A percentile compares a stretch with the other conserved stretches of the same genome.
These are phyloP conservation scores for Falco biarmicus DNA, from an alignment of 2,797 vertebrate genomes.

Conservation along the genomic window DNA sequence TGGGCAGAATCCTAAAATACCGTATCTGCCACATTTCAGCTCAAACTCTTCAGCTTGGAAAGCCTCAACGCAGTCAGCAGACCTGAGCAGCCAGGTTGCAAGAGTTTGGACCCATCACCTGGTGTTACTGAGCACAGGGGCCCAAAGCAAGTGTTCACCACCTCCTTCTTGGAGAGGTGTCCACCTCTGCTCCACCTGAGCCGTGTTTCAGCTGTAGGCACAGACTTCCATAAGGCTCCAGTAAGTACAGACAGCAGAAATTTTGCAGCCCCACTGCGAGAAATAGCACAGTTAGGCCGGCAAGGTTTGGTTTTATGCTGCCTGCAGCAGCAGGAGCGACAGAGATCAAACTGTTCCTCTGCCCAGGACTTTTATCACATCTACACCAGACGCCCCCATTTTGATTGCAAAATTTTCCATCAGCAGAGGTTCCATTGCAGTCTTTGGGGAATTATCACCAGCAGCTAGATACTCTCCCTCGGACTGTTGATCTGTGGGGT, in stretches of 20 bases:
- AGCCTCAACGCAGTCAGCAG: background rate
- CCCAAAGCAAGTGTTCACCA: background rate
- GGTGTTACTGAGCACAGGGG: background rate
- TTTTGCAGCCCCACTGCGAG: background rate
- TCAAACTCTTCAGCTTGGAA: background rate
- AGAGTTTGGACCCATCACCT: background rate
- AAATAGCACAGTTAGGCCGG: background rate
- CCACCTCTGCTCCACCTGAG: background rate
- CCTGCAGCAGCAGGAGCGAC: background rate
- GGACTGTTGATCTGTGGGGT: background rate
- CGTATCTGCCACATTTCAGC: background rate
- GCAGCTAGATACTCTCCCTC: background rate
- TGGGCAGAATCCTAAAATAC: slow-evolving; percentile 36
- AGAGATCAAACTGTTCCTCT: background rate
- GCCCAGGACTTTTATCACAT: background rate
- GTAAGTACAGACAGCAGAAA: background rate
- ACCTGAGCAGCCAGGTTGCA: background rate
- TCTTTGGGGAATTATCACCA: background rate
- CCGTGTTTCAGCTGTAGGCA: background rate
- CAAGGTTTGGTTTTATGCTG: background rate
- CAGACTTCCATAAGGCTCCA: background rate
- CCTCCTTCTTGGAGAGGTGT: background rate
- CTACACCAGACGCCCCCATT: background rate
- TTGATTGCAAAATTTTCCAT: background rate
- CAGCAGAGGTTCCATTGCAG: background rate